phyloP scores from a whole-genome alignment of 2,888 invertebrate species.

The Diaphora mendica region DNA sequence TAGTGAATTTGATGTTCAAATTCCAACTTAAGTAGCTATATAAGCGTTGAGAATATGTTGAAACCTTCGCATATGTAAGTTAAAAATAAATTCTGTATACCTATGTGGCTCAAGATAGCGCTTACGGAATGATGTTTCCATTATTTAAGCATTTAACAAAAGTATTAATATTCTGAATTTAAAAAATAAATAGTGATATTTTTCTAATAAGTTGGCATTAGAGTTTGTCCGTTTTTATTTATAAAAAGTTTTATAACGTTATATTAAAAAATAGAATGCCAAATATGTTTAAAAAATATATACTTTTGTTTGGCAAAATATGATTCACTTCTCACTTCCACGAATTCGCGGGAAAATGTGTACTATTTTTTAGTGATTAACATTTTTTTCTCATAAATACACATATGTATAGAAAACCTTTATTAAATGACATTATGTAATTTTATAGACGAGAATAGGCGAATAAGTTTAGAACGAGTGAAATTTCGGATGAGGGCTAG shows the following conservation, averaged over 20 bases:
- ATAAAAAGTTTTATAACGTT: no score
- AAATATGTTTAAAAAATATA: no score
- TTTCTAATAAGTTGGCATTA: background rate
- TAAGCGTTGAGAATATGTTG: slow-evolving; percentile 2
- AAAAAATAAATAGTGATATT: background rate
- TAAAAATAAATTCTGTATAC: background rate
- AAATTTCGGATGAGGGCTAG: background rate
- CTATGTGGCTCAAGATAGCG: background rate
- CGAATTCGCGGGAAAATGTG: no score
- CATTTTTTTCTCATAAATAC: no score
- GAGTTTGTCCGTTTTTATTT: background rate
- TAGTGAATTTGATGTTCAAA: slow-evolving; percentile 20
- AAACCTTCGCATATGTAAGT: slow-evolving; percentile 12
- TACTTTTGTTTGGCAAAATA: no score
- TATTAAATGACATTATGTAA: no score
- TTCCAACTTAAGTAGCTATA: slow-evolving; percentile 10
- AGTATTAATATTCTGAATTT: background rate
- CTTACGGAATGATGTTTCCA: background rate
- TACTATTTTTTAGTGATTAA: no score
- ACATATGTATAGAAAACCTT: no score
- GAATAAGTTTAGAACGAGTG: no score
- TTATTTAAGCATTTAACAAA: background rate
- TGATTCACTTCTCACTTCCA: no score
- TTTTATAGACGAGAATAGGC: no score
- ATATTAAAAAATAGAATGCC: no score